A percentile compares a stretch with the other conserved stretches of the same genome.
Conservation (phyloP, 2,113 vertebrate genomes). For the Machaerirhynchus nigripectus region DNA sequence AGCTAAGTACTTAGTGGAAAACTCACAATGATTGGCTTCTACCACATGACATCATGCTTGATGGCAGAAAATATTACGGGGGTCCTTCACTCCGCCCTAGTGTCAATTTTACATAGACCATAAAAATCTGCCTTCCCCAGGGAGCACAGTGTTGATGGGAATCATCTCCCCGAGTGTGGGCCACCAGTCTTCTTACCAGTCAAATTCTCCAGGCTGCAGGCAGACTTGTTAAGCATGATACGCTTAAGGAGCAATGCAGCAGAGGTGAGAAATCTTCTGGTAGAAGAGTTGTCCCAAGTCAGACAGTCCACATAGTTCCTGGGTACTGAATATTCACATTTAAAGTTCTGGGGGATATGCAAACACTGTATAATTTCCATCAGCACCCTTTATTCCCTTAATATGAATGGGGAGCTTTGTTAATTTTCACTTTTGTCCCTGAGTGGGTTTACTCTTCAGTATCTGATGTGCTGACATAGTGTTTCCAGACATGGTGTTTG, state of each 20-base stretch:
- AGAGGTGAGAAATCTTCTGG: neutral
- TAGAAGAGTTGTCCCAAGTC: neutral
- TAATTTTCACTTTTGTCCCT: neutral
- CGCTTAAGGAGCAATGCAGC: neutral
- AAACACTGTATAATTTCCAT: neutral
- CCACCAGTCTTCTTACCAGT: neutral
- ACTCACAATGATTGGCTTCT: neutral
- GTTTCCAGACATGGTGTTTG: neutral
- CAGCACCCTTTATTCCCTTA: neutral
- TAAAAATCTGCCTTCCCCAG: neutral
- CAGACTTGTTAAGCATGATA: neutral
- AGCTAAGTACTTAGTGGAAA: neutral
- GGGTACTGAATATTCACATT: neutral
- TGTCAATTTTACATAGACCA: neutral
- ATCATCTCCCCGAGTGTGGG: neutral
- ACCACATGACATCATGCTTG: neutral
- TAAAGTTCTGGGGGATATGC: neutral
- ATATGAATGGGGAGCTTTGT: neutral
- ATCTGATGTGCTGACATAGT: neutral
- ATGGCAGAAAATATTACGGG: neutral
- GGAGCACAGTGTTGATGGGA: neutral
- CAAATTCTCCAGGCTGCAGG: neutral
- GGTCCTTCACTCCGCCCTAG: neutral
- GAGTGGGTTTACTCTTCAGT: neutral
- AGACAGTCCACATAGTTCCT: neutral